phyloP scores from a whole-genome alignment of 2,113 vertebrate species.

The Anarrhichthys ocellatus region DNA sequence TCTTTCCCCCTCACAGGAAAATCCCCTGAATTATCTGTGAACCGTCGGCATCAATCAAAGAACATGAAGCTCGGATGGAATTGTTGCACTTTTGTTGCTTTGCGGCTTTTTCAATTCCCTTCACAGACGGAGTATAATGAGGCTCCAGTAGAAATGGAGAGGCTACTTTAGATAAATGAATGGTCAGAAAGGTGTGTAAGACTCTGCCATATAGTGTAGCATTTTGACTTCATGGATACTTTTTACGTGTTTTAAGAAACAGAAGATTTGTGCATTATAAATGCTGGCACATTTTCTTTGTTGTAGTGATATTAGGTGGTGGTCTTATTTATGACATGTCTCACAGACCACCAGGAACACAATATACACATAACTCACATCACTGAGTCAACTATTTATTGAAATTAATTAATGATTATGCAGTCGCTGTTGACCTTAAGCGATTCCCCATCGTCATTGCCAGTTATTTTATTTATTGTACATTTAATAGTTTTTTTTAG shows the following conservation, averaged over 20 bases:
- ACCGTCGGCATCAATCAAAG: background rate
- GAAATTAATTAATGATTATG: slow-evolving; percentile 6
- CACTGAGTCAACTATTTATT: background rate
- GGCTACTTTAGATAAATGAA: slow-evolving; percentile 5
- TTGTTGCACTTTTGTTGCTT: slow-evolving; percentile 25
- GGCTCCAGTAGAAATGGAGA: slow-evolving; percentile 3
- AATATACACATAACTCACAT: slow-evolving; percentile 1
- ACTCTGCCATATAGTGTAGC: slow-evolving; percentile 28
- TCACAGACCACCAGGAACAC: slow-evolving; percentile 10
- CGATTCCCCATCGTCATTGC: background rate
- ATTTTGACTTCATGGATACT: slow-evolving; percentile 3
- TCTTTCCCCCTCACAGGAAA: slow-evolving; percentile 56
- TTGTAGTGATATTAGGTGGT: slow-evolving; percentile 21
- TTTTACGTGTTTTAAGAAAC: slow-evolving; percentile 14
- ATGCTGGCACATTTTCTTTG: slow-evolving; percentile 33
- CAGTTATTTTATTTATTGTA: slow-evolving; percentile 20
- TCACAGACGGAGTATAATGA: background rate
- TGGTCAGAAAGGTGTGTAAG: background rate
- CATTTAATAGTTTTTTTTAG: background rate
- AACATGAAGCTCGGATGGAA: slow-evolving; percentile 13
- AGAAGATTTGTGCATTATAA: slow-evolving; percentile 12
- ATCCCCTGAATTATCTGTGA: slow-evolving; percentile 47
- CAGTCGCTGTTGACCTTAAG: slow-evolving; percentile 6
- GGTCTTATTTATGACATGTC: slow-evolving; percentile 34
- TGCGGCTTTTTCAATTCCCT: slow-evolving; percentile 20